A percentile compares a stretch with the other conserved stretches of the same genome.
Conservation (phyloP, 2,113 vertebrate species). For the Rynchops niger region DNA sequence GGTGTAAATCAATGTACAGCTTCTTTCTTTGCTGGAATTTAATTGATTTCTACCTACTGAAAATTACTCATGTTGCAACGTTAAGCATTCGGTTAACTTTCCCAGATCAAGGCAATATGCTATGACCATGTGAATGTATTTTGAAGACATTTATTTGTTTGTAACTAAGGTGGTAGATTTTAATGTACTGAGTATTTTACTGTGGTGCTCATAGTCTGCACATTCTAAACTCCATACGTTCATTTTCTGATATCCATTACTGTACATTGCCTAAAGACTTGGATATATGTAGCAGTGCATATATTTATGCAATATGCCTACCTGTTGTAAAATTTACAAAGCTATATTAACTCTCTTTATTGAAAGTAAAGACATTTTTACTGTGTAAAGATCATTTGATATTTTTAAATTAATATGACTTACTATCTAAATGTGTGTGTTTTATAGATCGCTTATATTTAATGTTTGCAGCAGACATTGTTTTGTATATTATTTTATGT, state of each 20-base stretch:
- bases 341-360: not conserved
- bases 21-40: not conserved
- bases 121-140: not conserved
- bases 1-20: not conserved
- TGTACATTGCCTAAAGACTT: not conserved
- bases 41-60: not conserved
- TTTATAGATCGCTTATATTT: conserved; percentile 9
- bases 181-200: not conserved
- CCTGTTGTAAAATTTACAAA: not conserved
- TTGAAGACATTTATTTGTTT: not conserved
- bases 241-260: not conserved
- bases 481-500: conserved; percentile 4
- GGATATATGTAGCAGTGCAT: not conserved
- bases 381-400: not conserved
- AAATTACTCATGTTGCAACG: not conserved
- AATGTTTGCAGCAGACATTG: not conserved
- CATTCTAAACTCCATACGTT: not conserved
- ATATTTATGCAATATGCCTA: not conserved
- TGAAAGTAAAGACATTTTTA: conserved; percentile 31
- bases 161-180: not conserved
- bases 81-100: not conserved
- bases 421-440: not conserved
- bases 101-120: not conserved
- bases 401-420: not conserved
- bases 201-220: not conserved